phyloP scores from a whole-genome alignment of 53 echinoderm and acorn worm genomes.

The Holothuria scabra region DNA sequence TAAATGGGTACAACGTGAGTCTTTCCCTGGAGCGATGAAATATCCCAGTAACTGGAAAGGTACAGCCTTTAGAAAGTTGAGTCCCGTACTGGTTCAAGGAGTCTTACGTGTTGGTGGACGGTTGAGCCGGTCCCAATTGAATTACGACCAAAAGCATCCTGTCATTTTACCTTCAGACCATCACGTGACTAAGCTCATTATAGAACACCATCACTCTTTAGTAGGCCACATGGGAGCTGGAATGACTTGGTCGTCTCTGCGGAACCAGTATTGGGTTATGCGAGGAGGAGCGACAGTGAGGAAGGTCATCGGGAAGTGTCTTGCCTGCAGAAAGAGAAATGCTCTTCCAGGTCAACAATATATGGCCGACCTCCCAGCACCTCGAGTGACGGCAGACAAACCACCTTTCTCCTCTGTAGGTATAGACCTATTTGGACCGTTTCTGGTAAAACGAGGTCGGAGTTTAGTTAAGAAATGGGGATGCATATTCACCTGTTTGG shows the following conservation, averaged over 20 bases:
- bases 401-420: conserved; percentile 64
- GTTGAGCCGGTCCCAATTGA: conserved; percentile 47
- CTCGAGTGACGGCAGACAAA: conserved; percentile 64
- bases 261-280: conserved; percentile 67
- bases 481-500: conserved; percentile 67
- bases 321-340: conserved; percentile 29
- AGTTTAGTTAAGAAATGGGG: too few relatives aligned
- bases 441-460: conserved; percentile 64
- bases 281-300: conserved; percentile 9
- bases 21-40: background rate
- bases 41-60: background rate
- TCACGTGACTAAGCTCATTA: conserved; percentile 65
- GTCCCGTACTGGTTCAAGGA: conserved; percentile 52
- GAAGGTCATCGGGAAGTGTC: conserved; percentile 50
- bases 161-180: conserved; percentile 59
- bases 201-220: conserved; percentile 53
- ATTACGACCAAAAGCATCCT: conserved; percentile 56
- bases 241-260: conserved; percentile 55
- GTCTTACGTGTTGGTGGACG: conserved; percentile 65
- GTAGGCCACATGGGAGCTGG: too few relatives aligned
- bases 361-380: conserved; percentile 68
- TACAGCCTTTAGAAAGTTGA: conserved; percentile 46
- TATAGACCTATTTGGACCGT: conserved; percentile 72
- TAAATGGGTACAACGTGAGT: too few relatives aligned
- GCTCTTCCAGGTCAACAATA: conserved; percentile 47